Conservation (phyloP, 2,797 vertebrate species). For the Bufotes viridis region DNA sequence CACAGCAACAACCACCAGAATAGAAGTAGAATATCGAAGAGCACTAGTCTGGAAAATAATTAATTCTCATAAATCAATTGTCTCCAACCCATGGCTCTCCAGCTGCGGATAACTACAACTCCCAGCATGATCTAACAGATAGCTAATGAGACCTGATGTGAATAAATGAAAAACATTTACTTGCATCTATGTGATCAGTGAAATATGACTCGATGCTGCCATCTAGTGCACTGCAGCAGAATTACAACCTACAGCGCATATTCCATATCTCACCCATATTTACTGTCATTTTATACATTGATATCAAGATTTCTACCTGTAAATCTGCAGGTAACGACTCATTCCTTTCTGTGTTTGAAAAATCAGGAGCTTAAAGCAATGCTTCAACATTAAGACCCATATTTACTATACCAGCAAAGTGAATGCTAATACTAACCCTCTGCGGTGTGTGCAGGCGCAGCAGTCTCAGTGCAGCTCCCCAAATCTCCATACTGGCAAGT, state of each 20-base stretch:
- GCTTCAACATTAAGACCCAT: too few relatives aligned
- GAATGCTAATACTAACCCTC: slow-evolving; percentile 71
- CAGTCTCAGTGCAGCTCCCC: slow-evolving; percentile 80
- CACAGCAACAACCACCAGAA: slow-evolving; percentile 81
- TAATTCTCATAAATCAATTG: neutral
- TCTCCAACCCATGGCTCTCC: neutral
- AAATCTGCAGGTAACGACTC: neutral
- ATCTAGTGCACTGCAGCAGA: slow-evolving; percentile 66
- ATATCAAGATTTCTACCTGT: neutral
- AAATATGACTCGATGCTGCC: slow-evolving; percentile 61
- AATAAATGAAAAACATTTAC: neutral
- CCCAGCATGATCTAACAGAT: neutral
- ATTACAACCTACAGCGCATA: neutral
- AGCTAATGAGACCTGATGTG: neutral
- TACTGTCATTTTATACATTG: neutral
- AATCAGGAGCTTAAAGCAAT: neutral
- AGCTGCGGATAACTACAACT: neutral
- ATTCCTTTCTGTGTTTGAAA: neutral
- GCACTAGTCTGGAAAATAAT: slow-evolving; percentile 77
- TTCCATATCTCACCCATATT: neutral
- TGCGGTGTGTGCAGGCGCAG: slow-evolving; percentile 80
- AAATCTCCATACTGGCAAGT: slow-evolving; percentile 86
- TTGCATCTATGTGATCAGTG: neutral
- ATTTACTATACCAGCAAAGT: neutral
- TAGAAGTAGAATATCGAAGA: slow-evolving; percentile 81